Percentiles rank a stretch among this genome's conserved stretches.
These are phyloP conservation scores for Polydrusus pterygomalis DNA, from an alignment of 2,888 invertebrate genomes.

Conservation along the genomic window DNA sequence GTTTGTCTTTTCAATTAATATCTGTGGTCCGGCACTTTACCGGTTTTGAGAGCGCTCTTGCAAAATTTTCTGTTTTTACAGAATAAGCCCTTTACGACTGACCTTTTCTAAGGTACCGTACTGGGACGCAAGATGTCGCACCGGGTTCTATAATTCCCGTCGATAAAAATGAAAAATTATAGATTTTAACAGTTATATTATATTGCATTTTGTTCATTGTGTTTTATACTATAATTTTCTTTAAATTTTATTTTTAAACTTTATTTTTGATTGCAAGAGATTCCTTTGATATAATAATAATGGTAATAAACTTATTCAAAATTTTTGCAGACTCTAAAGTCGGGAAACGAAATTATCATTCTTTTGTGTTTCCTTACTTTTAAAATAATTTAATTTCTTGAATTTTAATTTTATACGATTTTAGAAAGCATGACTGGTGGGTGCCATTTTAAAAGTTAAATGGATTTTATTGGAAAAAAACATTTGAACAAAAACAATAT, in stretches of 20 bases:
- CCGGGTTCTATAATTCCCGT: too few relatives aligned
- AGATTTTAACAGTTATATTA: too few relatives aligned
- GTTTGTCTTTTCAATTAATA: too few relatives aligned
- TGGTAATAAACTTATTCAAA: slow-evolving; percentile 11
- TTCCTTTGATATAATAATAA: background rate
- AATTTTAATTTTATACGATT: slow-evolving; percentile 8
- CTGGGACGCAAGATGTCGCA: too few relatives aligned
- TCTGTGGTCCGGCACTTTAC: too few relatives aligned
- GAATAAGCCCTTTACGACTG: too few relatives aligned
- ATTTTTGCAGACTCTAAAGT: background rate
- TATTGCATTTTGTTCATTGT: too few relatives aligned
- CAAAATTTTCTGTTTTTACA: too few relatives aligned
- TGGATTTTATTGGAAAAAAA: slow-evolving; percentile 2
- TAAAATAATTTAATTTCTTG: slow-evolving; percentile 26
- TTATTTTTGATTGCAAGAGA: background rate
- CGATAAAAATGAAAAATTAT: too few relatives aligned
- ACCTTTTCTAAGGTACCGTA: too few relatives aligned
- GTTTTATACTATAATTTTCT: too few relatives aligned
- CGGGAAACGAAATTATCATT: slow-evolving; percentile 2
- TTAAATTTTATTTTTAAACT: background rate
- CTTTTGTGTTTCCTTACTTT: slow-evolving; percentile 8
- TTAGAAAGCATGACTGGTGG: slow-evolving; percentile 1
- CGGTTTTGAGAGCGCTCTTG: too few relatives aligned
- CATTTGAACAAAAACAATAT: background rate
- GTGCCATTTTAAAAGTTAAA: slow-evolving; percentile 1